phyloP scores from a whole-genome alignment of 2,888 invertebrate species.

The Fabriciana adippe region DNA sequence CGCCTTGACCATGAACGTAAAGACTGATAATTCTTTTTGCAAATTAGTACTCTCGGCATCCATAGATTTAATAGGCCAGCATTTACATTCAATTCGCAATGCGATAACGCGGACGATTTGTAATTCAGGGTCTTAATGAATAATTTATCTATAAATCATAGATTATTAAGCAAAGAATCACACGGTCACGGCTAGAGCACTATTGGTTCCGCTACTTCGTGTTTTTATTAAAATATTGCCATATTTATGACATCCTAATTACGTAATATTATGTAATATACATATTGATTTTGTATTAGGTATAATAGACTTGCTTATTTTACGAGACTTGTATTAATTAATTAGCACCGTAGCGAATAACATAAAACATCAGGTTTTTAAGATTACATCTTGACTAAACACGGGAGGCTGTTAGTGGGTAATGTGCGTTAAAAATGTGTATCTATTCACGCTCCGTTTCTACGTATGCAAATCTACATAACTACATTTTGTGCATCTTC shows the following conservation, averaged over 20 bases:
- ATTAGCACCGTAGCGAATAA: slow-evolving; percentile 1
- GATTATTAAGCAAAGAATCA: slow-evolving; percentile 16
- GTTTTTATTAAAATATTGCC: neutral
- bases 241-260: neutral
- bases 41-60: slow-evolving; percentile 21
- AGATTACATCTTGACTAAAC: slow-evolving; percentile 13
- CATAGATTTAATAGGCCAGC: slow-evolving; percentile 32
- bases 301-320: slow-evolving; percentile 15
- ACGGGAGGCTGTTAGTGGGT: slow-evolving; percentile 8
- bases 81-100: slow-evolving; percentile 41
- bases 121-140: slow-evolving; percentile 40
- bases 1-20: slow-evolving; percentile 7
- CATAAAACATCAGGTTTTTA: slow-evolving; percentile 22
- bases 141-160: slow-evolving; percentile 29
- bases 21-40: slow-evolving; percentile 16
- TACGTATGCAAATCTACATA: slow-evolving; percentile 14
- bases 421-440: slow-evolving; percentile 17
- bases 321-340: slow-evolving; percentile 5
- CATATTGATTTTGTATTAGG: slow-evolving; percentile 5
- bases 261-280: neutral
- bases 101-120: slow-evolving; percentile 28
- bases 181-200: slow-evolving; percentile 23
- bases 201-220: slow-evolving; percentile 21
- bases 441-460: slow-evolving; percentile 28
- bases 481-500: slow-evolving; percentile 6